Percentiles rank a stretch among this genome's conserved stretches.
These are phyloP conservation scores for Hydrochoerus hydrochaeris DNA, from an alignment of 2,113 vertebrate genomes.

Conservation along the genomic window DNA sequence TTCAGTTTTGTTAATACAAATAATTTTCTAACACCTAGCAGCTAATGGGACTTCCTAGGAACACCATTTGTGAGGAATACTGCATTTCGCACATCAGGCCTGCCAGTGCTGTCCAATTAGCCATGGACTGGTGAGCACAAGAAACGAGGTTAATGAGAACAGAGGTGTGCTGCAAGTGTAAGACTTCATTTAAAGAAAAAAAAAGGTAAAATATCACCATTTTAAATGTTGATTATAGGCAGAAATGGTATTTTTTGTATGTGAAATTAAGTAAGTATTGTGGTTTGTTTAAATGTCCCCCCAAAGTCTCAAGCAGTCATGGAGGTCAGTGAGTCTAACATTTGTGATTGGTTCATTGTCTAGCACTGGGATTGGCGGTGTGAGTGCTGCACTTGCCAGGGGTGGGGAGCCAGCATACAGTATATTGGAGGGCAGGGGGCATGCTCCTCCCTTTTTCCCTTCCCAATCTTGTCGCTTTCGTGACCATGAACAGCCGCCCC, in stretches of 20 bases:
- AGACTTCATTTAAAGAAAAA: neutral
- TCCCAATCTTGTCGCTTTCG: too few species aligned
- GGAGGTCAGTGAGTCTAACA: too few species aligned
- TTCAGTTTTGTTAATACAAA: constrained; percentile 26
- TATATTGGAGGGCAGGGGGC: too few species aligned
- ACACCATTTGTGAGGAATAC: neutral
- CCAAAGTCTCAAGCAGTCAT: too few species aligned
- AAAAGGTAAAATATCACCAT: neutral
- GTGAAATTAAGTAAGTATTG: neutral
- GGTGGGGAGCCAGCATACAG: too few species aligned
- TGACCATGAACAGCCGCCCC: too few species aligned
- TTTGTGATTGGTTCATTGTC: too few species aligned
- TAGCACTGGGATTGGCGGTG: too few species aligned
- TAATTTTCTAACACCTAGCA: neutral
- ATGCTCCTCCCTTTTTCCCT: too few species aligned
- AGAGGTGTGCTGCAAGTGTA: neutral
- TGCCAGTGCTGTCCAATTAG: neutral
- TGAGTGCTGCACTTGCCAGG: too few species aligned
- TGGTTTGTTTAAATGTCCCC: too few species aligned
- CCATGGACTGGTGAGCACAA: neutral
- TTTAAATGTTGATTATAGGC: neutral
- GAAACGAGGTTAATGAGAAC: neutral
- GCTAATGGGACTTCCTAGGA: neutral
- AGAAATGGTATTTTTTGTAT: neutral
- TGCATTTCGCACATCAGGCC: accelerated